Evolutionary conservation across 2,888 invertebrate species (phyloP).

Genomic region (Chromoteleia sp.): DNA sequence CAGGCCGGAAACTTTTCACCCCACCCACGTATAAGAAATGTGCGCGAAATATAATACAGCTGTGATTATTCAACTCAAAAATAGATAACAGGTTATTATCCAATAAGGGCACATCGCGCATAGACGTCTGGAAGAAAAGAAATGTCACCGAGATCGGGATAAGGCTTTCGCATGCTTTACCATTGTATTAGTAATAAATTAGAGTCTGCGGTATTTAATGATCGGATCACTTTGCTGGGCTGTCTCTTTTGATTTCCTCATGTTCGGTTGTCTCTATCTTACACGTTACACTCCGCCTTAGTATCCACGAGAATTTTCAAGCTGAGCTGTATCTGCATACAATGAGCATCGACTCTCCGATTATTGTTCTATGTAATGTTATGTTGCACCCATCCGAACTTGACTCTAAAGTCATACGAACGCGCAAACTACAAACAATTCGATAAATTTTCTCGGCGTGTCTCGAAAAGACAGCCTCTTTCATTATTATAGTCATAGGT

Average conservation of each 20-base stretch:
- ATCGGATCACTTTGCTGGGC: slow-evolving; percentile 37
- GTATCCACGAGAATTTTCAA: slow-evolving; percentile 39
- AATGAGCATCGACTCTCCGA: slow-evolving; percentile 46
- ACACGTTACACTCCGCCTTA: slow-evolving; percentile 9
- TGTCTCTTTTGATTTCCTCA: slow-evolving; percentile 42
- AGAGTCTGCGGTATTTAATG: slow-evolving; percentile 38
- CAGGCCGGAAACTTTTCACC: no score
- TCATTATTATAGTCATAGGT: slow-evolving; percentile 9
- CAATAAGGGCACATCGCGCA: slow-evolving; percentile 30
- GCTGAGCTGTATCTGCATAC: slow-evolving; percentile 54
- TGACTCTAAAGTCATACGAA: slow-evolving; percentile 46
- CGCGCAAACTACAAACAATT: slow-evolving; percentile 49
- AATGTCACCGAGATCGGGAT: slow-evolving; percentile 21
- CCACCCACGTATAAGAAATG: no score
- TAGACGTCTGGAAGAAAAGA: slow-evolving; percentile 3
- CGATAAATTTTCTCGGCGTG: slow-evolving; percentile 45
- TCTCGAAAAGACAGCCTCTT: slow-evolving; percentile 27
- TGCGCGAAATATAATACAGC: background rate
- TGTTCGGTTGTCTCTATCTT: slow-evolving; percentile 10
- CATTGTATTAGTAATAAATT: slow-evolving; percentile 53
- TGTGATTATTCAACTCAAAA: background rate
- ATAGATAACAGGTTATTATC: slow-evolving; percentile 20
- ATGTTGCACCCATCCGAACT: slow-evolving; percentile 37
- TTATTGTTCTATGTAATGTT: slow-evolving; percentile 42
- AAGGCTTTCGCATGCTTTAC: slow-evolving; percentile 41